Conservation (phyloP, 2,113 vertebrate genomes). For the Camelus bactrianus region DNA sequence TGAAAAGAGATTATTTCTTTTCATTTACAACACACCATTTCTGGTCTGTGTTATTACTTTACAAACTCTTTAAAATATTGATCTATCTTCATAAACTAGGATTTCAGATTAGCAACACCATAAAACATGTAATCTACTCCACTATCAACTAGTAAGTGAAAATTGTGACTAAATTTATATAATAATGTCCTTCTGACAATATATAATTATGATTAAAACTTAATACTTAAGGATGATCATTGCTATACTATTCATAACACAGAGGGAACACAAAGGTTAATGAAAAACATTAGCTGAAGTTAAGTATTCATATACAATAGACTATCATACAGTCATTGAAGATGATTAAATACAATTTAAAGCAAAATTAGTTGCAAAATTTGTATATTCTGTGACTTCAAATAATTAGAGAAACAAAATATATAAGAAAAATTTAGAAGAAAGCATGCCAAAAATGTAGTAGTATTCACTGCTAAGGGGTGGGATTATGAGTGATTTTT, state of each 20-base stretch:
- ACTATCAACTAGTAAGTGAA: neutral
- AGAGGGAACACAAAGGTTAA: neutral
- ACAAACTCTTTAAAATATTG: neutral
- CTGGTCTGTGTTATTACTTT: neutral
- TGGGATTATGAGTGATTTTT: neutral
- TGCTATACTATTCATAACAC: neutral
- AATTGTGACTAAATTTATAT: neutral
- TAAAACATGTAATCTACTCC: neutral
- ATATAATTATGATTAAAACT: neutral
- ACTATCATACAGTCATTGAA: neutral
- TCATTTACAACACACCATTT: neutral
- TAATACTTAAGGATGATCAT: neutral
- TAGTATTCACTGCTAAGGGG: neutral
- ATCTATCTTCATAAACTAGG: neutral
- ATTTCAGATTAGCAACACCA: neutral
- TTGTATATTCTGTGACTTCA: neutral
- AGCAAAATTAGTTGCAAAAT: neutral
- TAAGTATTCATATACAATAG: neutral
- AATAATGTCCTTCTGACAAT: neutral
- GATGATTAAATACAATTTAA: neutral
- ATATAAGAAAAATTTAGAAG: neutral
- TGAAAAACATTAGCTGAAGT: neutral
- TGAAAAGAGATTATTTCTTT: constrained; percentile 3
- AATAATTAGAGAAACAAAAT: neutral
- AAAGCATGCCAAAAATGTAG: neutral